phyloP scores from a whole-genome alignment of 2,797 vertebrate genomes.

The Tarsius wallacei region DNA sequence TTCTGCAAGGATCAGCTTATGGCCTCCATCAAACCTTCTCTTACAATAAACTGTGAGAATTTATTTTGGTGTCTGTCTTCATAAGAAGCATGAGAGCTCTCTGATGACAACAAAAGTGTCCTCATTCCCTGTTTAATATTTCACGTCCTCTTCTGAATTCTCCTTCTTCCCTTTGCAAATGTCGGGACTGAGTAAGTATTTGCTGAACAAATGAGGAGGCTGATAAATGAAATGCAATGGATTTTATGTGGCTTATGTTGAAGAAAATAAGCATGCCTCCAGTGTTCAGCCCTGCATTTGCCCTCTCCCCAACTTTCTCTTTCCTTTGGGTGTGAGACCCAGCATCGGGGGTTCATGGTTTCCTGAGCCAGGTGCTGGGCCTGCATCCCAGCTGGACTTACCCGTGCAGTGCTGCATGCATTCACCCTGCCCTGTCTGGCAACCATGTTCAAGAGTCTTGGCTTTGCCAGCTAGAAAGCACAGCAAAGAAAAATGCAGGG shows the following conservation, averaged over 20 bases:
- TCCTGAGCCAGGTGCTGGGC: not conserved
- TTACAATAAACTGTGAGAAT: not conserved
- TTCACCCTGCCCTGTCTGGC: slow-evolving; percentile 16
- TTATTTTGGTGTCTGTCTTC: slow-evolving; percentile 13
- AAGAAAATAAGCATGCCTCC: not conserved
- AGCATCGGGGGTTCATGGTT: not conserved
- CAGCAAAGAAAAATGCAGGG: slow-evolving; percentile 43
- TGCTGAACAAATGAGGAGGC: not conserved
- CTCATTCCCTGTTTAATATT: slow-evolving; percentile 20
- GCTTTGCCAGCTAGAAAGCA: not conserved
- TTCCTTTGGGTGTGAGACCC: not conserved
- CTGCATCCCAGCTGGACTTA: not conserved
- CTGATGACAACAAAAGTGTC: not conserved
- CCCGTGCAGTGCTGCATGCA: not conserved
- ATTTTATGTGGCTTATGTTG: not conserved
- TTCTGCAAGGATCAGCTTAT: not conserved
- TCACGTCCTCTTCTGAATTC: slow-evolving; percentile 52
- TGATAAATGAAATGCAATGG: not conserved
- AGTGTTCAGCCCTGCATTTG: not conserved
- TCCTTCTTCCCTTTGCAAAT: not conserved
- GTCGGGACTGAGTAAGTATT: not conserved
- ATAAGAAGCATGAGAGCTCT: not conserved
- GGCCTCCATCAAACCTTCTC: not conserved
- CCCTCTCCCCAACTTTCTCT: not conserved
- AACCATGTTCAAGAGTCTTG: not conserved